These are phyloP conservation scores for Otis tarda DNA, from an alignment of 2,113 vertebrate genomes.

Conservation along the genomic window DNA sequence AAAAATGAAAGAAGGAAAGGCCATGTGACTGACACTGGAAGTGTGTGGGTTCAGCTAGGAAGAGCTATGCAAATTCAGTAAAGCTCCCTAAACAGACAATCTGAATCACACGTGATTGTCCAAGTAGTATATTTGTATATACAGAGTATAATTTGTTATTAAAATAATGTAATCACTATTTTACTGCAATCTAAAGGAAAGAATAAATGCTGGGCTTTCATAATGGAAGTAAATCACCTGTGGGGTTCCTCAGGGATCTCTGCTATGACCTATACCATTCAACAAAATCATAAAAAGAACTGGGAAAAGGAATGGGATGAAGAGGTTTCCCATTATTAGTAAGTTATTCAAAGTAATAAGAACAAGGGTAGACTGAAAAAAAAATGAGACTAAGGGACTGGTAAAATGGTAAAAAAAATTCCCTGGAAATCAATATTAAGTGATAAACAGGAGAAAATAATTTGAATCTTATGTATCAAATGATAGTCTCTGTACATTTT, in stretches of 20 bases:
- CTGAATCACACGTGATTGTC: neutral
- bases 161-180: neutral
- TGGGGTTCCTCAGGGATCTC: neutral
- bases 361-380: neutral
- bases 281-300: neutral
- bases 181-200: neutral
- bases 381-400: neutral
- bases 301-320: neutral
- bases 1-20: neutral
- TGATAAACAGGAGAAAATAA: neutral
- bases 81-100: neutral
- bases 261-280: neutral
- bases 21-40: too few relatives aligned
- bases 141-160: neutral
- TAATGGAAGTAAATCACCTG: neutral
- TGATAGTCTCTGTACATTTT: neutral
- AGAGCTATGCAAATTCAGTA: neutral
- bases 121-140: too few relatives aligned
- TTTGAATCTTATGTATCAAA: neutral
- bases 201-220: neutral
- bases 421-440: neutral
- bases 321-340: neutral
- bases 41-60: neutral
- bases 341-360: neutral
- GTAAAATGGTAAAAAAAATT: neutral